phyloP scores from a whole-genome alignment of 2,888 invertebrate species.

The Mystacides longicornis region DNA sequence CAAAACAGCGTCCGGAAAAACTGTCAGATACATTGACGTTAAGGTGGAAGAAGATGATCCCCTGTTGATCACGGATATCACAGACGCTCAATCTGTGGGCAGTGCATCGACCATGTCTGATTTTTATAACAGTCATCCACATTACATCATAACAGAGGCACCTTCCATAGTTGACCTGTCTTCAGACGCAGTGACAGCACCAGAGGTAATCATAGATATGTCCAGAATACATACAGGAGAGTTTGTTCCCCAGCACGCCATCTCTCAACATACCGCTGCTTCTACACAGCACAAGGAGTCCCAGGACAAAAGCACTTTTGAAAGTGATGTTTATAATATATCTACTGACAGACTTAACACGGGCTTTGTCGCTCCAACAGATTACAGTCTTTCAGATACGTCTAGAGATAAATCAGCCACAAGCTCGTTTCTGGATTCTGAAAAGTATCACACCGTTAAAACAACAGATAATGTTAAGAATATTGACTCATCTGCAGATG shows the following conservation, averaged over 20 bases:
- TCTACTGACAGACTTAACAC: constrained; percentile 40
- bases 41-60: constrained; percentile 50
- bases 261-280: constrained; percentile 4
- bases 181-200: constrained; percentile 33
- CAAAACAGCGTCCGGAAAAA: constrained; percentile 41
- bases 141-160: constrained; percentile 48
- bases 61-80: constrained; percentile 47
- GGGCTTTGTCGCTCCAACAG: constrained; percentile 31
- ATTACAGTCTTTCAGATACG: constrained; percentile 34
- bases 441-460: constrained; percentile 32
- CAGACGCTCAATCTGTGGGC: constrained; percentile 41
- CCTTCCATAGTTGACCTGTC: constrained; percentile 45
- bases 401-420: constrained; percentile 36
- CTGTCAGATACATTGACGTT: constrained; percentile 46
- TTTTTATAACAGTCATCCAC: constrained; percentile 46
- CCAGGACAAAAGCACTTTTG: constrained; percentile 35
- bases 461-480: constrained; percentile 3
- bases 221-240: constrained; percentile 41
- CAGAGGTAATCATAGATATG: constrained; percentile 40
- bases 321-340: constrained; percentile 29
- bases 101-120: constrained; percentile 46
- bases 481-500: constrained; percentile 26
- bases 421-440: constrained; percentile 41
- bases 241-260: constrained; percentile 30
- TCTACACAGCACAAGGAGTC: constrained; percentile 32